phyloP scores from a whole-genome alignment of 2,888 invertebrate species.

The Orthosia gracilis region DNA sequence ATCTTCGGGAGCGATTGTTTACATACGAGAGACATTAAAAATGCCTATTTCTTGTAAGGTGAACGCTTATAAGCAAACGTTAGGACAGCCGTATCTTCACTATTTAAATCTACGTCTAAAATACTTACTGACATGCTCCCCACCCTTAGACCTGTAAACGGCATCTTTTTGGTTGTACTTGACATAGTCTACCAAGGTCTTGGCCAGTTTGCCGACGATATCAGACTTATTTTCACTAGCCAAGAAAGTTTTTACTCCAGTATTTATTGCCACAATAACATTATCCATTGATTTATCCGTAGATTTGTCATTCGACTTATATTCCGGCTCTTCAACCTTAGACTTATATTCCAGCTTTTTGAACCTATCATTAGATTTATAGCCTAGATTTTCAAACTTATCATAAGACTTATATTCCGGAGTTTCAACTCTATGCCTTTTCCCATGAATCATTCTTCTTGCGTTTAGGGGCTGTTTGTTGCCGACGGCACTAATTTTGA shows the following conservation, averaged over 20 bases:
- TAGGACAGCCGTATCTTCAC: too few species aligned
- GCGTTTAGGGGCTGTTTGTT: background rate
- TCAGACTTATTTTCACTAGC: background rate
- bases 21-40: too few species aligned
- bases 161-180: background rate
- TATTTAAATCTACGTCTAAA: background rate
- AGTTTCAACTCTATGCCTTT: background rate
- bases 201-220: conserved; percentile 23
- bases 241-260: conserved; percentile 19
- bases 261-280: conserved; percentile 46
- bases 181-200: background rate
- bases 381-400: too few species aligned
- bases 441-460: background rate
- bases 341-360: too few species aligned
- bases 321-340: too few species aligned
- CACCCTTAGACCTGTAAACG: background rate
- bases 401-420: too few species aligned
- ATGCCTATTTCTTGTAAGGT: too few species aligned
- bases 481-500: too few species aligned
- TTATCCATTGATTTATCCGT: conserved; percentile 26
- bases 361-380: too few species aligned
- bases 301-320: too few species aligned
- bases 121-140: conserved; percentile 53
- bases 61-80: too few species aligned
- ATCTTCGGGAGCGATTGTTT: too few species aligned